These are phyloP conservation scores for Rafetus swinhoei DNA, from an alignment of 2,113 vertebrate species.

Conservation along the genomic window DNA sequence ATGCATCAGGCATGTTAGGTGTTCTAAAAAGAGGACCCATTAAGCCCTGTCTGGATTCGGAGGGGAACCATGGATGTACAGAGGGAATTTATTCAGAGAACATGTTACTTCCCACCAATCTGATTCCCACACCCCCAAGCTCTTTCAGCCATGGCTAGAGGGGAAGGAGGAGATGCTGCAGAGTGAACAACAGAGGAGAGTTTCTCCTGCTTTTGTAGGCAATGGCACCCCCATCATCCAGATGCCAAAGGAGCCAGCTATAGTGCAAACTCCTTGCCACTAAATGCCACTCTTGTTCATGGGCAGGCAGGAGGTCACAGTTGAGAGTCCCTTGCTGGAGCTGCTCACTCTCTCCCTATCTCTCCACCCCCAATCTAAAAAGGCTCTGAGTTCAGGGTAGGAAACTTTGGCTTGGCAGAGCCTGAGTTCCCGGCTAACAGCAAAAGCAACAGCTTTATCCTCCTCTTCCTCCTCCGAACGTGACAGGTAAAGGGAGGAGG, in stretches of 20 bases:
- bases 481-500: background rate
- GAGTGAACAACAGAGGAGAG: background rate
- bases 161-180: background rate
- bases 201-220: slow-evolving; percentile 6
- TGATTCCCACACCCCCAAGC: background rate
- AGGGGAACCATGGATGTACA: background rate
- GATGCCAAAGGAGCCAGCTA: background rate
- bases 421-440: fast-evolving
- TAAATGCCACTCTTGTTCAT: background rate
- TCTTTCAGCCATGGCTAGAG: background rate
- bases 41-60: background rate
- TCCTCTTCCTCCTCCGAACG: background rate
- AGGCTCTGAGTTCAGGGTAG: fast-evolving
- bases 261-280: background rate
- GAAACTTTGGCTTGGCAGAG: background rate
- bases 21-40: slow-evolving; percentile 51
- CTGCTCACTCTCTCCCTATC: background rate
- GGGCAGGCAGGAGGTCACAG: background rate
- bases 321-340: background rate
- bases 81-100: slow-evolving; percentile 1
- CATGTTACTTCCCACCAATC: background rate
- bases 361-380: background rate
- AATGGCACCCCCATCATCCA: fast-evolving
- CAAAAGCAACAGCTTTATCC: background rate
- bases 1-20: slow-evolving; percentile 30